phyloP scores from a whole-genome alignment of 30 jellyfish, hydroid and myxozoan species.

The Hydractinia echinata region DNA sequence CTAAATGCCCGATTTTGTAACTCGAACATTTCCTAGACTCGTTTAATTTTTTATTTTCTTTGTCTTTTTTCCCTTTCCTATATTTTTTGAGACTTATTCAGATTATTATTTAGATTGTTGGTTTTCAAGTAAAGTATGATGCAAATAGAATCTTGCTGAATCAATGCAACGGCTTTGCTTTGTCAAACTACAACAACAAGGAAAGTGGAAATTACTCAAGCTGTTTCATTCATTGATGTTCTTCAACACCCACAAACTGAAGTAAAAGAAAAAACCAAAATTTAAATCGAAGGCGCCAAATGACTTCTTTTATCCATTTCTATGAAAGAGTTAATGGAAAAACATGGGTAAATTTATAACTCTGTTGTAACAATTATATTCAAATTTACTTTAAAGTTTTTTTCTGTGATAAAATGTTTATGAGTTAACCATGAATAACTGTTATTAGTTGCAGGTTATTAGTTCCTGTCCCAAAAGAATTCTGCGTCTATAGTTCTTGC shows the following conservation, averaged over 20 bases:
- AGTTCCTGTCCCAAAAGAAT: too few species aligned
- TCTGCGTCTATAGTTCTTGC: too few species aligned
- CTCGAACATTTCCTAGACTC: neutral
- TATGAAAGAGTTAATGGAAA: constrained; percentile 20
- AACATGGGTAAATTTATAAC: neutral
- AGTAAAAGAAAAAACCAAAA: constrained; percentile 74
- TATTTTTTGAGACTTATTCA: neutral
- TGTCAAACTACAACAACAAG: constrained; percentile 14
- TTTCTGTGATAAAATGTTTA: too few species aligned
- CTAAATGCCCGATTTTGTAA: neutral
- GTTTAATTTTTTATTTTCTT: neutral
- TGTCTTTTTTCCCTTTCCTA: neutral
- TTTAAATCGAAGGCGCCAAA: constrained; percentile 89
- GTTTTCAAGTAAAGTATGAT: constrained; percentile 71
- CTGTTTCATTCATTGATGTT: constrained; percentile 78
- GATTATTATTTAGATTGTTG: constrained; percentile 60
- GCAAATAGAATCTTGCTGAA: constrained; percentile 37
- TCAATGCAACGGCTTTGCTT: constrained; percentile 5
- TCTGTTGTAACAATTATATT: too few species aligned
- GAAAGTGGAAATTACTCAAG: constrained; percentile 62
- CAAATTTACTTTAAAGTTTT: too few species aligned
- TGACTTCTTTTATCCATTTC: constrained; percentile 94
- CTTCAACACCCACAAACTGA: constrained; percentile 83
- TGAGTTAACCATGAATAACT: too few species aligned
- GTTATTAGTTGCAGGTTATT: too few species aligned